Conservation (phyloP, 2,888 invertebrate genomes). For the Panzeria rudis region DNA sequence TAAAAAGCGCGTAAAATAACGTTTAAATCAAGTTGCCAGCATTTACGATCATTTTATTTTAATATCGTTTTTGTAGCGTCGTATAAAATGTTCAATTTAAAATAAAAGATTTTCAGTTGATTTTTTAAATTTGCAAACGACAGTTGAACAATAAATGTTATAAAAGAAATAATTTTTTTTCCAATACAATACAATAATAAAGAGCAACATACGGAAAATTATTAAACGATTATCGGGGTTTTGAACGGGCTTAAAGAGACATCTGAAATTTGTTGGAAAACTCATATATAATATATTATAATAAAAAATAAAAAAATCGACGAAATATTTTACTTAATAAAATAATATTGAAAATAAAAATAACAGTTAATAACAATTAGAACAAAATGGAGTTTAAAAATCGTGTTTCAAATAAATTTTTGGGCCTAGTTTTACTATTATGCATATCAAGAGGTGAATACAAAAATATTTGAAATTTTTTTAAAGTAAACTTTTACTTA, state of each 20-base stretch:
- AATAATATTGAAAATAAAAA: slow-evolving; percentile 3
- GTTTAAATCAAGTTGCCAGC: slow-evolving; percentile 41
- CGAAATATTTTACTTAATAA: neutral
- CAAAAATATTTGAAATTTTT: neutral
- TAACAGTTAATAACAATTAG: neutral
- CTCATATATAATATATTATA: neutral
- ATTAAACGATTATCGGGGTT: slow-evolving; percentile 26
- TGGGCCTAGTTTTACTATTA: slow-evolving; percentile 50
- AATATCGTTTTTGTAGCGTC: slow-evolving; percentile 49
- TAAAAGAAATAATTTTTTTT: slow-evolving; percentile 2
- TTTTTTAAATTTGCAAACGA: slow-evolving; percentile 79
- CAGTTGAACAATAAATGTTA: slow-evolving; percentile 72
- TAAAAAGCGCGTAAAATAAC: slow-evolving; percentile 12
- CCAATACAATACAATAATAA: slow-evolving; percentile 10
- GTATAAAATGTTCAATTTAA: slow-evolving; percentile 80
- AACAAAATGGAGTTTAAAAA: slow-evolving; percentile 57
- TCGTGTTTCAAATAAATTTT: slow-evolving; percentile 38
- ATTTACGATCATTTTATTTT: slow-evolving; percentile 34
- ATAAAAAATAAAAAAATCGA: neutral
- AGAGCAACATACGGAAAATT: slow-evolving; percentile 22
- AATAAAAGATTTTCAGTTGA: slow-evolving; percentile 82
- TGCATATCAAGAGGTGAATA: slow-evolving; percentile 65
- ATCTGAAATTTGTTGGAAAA: neutral
- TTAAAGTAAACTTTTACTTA: neutral
- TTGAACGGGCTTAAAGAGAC: neutral